These are phyloP conservation scores for Panopea generosa DNA, from an alignment of 2,888 invertebrate genomes.

Conservation along the genomic window DNA sequence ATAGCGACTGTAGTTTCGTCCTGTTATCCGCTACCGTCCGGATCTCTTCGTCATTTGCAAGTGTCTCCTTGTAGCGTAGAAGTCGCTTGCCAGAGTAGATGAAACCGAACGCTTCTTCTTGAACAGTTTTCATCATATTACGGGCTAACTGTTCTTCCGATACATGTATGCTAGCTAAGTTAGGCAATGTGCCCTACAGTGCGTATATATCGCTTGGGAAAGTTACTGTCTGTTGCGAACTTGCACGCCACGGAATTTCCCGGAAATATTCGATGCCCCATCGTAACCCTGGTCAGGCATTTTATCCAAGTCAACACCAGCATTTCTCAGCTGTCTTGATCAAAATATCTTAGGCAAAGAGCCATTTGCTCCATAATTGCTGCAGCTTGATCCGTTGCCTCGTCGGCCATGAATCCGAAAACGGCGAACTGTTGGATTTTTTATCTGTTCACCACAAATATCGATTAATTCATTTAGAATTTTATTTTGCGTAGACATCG, in stretches of 20 bases:
- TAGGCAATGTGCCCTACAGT: conserved; percentile 48
- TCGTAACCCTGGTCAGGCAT: conserved; percentile 57
- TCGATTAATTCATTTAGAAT: conserved; percentile 25
- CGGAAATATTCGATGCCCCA: conserved; percentile 50
- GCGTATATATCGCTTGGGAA: conserved; percentile 47
- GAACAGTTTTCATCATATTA: conserved; percentile 38
- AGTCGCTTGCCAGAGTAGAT: conserved; percentile 38
- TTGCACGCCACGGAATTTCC: conserved; percentile 44
- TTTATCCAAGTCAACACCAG: conserved; percentile 26
- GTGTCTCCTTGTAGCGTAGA: conserved; percentile 10
- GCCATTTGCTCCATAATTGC: conserved; percentile 32
- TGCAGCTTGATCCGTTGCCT: conserved; percentile 39
- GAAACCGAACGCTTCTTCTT: conserved; percentile 28
- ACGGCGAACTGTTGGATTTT: conserved; percentile 2
- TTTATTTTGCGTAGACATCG: conserved; percentile 5
- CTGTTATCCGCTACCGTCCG: conserved; percentile 1
- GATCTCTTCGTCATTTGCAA: background rate
- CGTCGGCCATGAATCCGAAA: conserved; percentile 31
- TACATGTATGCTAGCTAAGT: conserved; percentile 30
- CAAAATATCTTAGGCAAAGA: conserved; percentile 13
- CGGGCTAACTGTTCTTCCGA: conserved; percentile 9
- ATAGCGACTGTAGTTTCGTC: conserved; percentile 25
- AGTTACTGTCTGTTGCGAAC: conserved; percentile 29
- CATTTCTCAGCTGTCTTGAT: background rate
- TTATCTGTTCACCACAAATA: background rate